Conservation (phyloP, 2,888 invertebrate species). For the Scelioninae gen. 1 region DNA sequence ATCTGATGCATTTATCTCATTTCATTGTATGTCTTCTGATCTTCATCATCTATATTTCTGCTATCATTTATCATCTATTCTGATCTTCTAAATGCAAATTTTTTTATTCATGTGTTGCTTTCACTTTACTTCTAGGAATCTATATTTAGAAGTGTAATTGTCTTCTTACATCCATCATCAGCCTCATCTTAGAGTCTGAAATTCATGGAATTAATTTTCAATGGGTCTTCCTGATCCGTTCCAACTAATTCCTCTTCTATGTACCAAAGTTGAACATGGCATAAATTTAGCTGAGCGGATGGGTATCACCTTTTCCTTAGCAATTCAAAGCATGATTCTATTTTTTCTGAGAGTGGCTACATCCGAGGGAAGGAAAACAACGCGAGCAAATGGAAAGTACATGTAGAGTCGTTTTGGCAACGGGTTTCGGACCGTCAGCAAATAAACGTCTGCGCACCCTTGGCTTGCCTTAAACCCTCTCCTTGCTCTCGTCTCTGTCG, state of each 20-base stretch:
- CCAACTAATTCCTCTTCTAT: slow-evolving; percentile 29
- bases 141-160: too few relatives aligned
- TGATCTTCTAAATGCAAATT: too few relatives aligned
- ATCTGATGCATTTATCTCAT: too few relatives aligned
- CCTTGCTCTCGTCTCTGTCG: slow-evolving; percentile 16
- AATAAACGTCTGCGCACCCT: slow-evolving; percentile 74
- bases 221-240: too few relatives aligned
- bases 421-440: slow-evolving; percentile 72
- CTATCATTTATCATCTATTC: too few relatives aligned
- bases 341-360: slow-evolving; percentile 61
- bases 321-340: slow-evolving; percentile 65
- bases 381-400: slow-evolving; percentile 81
- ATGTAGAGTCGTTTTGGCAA: slow-evolving; percentile 78
- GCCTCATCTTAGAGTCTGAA: too few relatives aligned
- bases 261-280: slow-evolving; percentile 12
- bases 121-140: too few relatives aligned
- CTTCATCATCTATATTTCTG: too few relatives aligned
- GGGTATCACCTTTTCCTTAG: slow-evolving; percentile 52
- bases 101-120: too few relatives aligned
- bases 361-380: slow-evolving; percentile 62
- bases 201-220: too few relatives aligned
- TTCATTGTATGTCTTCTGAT: too few relatives aligned
- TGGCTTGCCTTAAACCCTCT: slow-evolving; percentile 38
- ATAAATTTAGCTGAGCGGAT: slow-evolving; percentile 31
- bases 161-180: too few relatives aligned